A percentile compares a stretch with the other conserved stretches of the same genome.
These are phyloP conservation scores for Drosophila formosana DNA, from an alignment of 2,888 invertebrate species.

Conservation along the genomic window DNA sequence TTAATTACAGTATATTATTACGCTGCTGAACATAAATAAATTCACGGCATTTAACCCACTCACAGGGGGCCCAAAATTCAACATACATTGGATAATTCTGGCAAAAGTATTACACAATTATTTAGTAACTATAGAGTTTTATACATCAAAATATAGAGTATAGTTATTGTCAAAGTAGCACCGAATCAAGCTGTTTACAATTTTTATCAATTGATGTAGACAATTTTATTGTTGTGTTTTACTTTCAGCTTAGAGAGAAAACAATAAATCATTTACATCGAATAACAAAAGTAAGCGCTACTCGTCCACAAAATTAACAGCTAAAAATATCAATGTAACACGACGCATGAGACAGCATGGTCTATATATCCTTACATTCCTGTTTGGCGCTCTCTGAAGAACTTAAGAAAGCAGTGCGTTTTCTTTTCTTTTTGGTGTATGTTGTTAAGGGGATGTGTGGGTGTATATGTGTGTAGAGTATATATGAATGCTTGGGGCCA, in stretches of 20 bases:
- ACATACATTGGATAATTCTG: conserved; percentile 25
- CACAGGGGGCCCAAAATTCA: conserved; percentile 14
- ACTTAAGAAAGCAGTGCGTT: conserved; percentile 56
- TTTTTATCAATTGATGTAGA: conserved; percentile 44
- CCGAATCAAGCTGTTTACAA: conserved; percentile 16
- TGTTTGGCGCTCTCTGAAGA: conserved; percentile 14
- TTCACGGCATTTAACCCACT: conserved; percentile 38
- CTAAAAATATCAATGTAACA: conserved; percentile 74
- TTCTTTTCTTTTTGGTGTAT: conserved; percentile 39
- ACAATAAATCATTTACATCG: conserved; percentile 62
- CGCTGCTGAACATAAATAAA: conserved; percentile 47
- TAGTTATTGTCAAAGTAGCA: conserved; percentile 69
- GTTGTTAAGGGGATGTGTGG: conserved; percentile 15
- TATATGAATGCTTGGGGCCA: conserved; percentile 9
- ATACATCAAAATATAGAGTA: conserved; percentile 22
- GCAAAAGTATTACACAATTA: conserved; percentile 24
- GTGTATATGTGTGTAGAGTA: conserved; percentile 22
- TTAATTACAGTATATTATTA: conserved; percentile 50
- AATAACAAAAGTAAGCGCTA: conserved; percentile 63
- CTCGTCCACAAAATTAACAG: conserved; percentile 55
- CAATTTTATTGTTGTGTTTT: conserved; percentile 41
- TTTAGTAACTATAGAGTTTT: conserved; percentile 25
- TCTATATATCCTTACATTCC: conserved; percentile 28
- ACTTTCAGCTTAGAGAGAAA: conserved; percentile 62
- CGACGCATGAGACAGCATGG: conserved; percentile 34